Evolutionary conservation across 2,113 vertebrate species (phyloP), one percentile per base, ranked within the genome.

Genomic region (Thryonomys swinderianus): DNA sequence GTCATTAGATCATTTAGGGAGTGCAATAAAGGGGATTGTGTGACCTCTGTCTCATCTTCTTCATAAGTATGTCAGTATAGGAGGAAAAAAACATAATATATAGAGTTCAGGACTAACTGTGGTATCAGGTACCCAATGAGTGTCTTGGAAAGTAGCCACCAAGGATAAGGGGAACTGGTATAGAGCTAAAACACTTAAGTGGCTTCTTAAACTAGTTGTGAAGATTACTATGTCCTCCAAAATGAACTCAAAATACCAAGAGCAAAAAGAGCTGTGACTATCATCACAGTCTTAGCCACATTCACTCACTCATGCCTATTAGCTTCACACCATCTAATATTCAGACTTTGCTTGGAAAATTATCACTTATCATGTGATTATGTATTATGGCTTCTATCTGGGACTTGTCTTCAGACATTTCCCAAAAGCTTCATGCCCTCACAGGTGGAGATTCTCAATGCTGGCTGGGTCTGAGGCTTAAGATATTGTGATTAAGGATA

Each of bases 341-440:
- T 64, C 83, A 87, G 12, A 32, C 20, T 71, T 61, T 87, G 5
- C 51, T 51, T 79, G 67, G 30, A 93, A 94, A 96, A 88, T 53
- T 9, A 71, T 3, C 14, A 45, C 12, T 76, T 18, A 17, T 69
- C 25, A 16, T 66, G 12, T 8, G 13, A 23, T 42, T 20, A 7
- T 48, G 6, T 61, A 25, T 34, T 45, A 74, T 30, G 40, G 12
- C 27, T 74, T 74, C 71, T 42, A 45, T 48, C 25, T n/a, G n/a
- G n/a, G n/a, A n/a, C n/a, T n/a, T n/a, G n/a, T n/a, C n/a, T n/a
- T n/a, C 71, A 48, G 71, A 30, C 30, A 25, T 48, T 25, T 13
- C 40, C 71, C 42, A 25, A 73, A 73, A 73, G 71, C 23, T 11
- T 73, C n/a, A 42, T 6, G 37, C 5, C 21, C 37, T 73, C 40